These are phyloP conservation scores for Rhinichthys osculus DNA, from an alignment of 2,797 vertebrate genomes.

Conservation along the genomic window DNA sequence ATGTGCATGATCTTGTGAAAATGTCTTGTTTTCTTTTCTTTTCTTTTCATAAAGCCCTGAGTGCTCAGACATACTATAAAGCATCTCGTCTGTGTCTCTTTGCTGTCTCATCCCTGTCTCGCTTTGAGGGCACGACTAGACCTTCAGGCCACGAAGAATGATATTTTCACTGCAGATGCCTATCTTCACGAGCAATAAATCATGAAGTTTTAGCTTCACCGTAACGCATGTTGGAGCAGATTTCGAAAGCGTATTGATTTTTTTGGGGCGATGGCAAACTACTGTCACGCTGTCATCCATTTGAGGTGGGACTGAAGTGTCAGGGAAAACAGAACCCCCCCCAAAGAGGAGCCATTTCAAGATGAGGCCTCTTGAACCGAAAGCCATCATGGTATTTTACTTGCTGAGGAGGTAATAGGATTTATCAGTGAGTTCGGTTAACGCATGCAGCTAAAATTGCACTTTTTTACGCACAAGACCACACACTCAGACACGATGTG, in stretches of 20 bases:
- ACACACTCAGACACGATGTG: background rate
- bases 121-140: constrained; percentile 21
- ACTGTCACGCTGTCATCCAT: constrained; percentile 44
- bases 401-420: constrained; percentile 38
- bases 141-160: constrained; percentile 53
- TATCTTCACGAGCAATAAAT: constrained; percentile 59
- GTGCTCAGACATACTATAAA: constrained; percentile 7
- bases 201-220: constrained; percentile 53
- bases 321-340: constrained; percentile 39
- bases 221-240: constrained; percentile 49
- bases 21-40: background rate
- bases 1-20: background rate
- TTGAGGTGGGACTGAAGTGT: constrained; percentile 51
- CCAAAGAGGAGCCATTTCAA: constrained; percentile 40
- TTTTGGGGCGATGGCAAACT: constrained; percentile 40
- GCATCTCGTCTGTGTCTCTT: constrained; percentile 33
- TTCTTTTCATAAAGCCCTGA: background rate
- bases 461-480: constrained; percentile 6
- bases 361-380: constrained; percentile 47
- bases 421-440: constrained; percentile 27
- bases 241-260: constrained; percentile 60
- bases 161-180: constrained; percentile 52
- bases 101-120: constrained; percentile 27
- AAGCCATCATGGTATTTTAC: constrained; percentile 38
- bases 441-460: constrained; percentile 9